These are phyloP conservation scores for Peromyscus nudipes DNA, from an alignment of 2,797 vertebrate genomes.

Conservation along the genomic window DNA sequence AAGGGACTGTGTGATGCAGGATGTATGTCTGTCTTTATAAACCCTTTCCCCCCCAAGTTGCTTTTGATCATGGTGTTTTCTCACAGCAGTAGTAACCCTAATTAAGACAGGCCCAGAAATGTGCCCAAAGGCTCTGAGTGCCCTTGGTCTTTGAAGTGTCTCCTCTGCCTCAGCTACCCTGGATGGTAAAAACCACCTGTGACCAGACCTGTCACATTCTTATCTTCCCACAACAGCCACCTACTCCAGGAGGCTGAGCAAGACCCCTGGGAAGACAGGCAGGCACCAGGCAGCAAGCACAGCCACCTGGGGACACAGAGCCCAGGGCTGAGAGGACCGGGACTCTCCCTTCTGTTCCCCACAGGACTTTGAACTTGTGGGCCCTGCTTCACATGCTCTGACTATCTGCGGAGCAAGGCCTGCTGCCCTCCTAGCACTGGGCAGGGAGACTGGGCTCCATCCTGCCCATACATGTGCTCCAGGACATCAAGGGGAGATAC, in stretches of 20 bases:
- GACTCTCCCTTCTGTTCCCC: not conserved
- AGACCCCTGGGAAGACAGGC: not conserved
- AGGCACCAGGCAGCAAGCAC: not conserved
- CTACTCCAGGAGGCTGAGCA: not conserved
- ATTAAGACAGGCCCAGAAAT: not conserved
- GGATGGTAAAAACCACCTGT: not conserved
- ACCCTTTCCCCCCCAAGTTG: not conserved
- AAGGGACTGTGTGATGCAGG: not conserved
- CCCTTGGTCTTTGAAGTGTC: not conserved
- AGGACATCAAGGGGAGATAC: not conserved
- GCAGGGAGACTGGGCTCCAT: not conserved
- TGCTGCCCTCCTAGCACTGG: not conserved
- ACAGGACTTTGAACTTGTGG: not conserved
- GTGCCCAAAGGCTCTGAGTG: not conserved
- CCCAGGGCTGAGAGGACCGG: not conserved
- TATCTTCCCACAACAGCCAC: not conserved
- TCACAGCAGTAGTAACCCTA: not conserved
- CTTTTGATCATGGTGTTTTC: not conserved
- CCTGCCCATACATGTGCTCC: not conserved
- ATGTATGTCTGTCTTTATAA: not conserved
- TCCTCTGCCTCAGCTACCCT: not conserved
- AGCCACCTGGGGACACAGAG: not conserved
- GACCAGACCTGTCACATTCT: not conserved
- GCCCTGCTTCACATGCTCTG: not conserved
- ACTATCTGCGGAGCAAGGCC: not conserved